phyloP scores from a whole-genome alignment of 2,113 vertebrate species.

The Empidonax traillii region DNA sequence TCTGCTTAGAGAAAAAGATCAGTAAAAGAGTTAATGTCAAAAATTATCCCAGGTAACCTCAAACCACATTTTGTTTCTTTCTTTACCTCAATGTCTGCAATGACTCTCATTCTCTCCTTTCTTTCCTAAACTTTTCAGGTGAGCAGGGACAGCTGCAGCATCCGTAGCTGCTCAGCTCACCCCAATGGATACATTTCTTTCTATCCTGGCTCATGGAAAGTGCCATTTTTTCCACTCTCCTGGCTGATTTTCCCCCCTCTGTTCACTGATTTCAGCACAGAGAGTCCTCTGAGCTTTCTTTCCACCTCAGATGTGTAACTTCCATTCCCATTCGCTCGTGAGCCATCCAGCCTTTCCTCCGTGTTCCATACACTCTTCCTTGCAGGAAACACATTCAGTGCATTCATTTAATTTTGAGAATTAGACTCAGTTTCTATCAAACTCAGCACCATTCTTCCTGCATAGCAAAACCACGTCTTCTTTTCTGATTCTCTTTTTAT shows the following conservation, averaged over 20 bases:
- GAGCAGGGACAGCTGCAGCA: not conserved
- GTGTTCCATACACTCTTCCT: not conserved
- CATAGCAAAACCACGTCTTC: not conserved
- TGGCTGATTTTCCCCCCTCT: not conserved
- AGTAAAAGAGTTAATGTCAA: not conserved
- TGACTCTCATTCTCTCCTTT: not conserved
- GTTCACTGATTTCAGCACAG: not conserved
- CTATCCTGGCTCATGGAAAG: not conserved
- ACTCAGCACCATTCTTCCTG: not conserved
- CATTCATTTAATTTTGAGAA: not conserved
- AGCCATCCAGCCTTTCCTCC: not conserved
- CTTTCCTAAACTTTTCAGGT: not conserved
- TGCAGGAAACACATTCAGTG: not conserved
- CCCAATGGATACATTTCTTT: not conserved
- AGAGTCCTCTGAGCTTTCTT: not conserved
- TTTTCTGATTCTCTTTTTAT: not conserved
- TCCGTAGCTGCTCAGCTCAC: not conserved
- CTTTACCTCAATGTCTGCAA: not conserved
- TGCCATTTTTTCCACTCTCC: not conserved
- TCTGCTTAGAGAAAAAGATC: not conserved
- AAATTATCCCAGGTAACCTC: not conserved
- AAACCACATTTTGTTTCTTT: not conserved
- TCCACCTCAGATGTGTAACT: not conserved
- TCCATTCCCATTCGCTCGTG: not conserved
- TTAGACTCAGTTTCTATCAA: not conserved